Evolutionary conservation across 2,888 invertebrate species (phyloP).

Genomic region (Troides helena): DNA sequence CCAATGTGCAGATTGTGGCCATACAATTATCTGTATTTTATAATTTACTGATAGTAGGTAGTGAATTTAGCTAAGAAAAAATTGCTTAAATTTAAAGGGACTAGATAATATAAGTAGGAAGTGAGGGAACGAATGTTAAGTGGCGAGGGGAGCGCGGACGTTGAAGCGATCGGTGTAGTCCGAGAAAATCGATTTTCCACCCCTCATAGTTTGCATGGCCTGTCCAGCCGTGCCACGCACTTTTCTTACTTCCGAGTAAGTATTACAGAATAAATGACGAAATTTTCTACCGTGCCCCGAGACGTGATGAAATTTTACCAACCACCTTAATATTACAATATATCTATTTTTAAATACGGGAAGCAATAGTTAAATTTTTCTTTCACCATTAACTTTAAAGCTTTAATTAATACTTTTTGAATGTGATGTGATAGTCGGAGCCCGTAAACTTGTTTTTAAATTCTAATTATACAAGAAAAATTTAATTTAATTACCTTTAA

Average conservation of each 20-base stretch:
- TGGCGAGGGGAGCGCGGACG: constrained; percentile 40
- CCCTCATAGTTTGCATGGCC: constrained; percentile 78
- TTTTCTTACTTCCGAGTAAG: constrained; percentile 1
- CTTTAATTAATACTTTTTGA: too few species aligned
- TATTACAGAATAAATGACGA: neutral
- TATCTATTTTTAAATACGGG: too few species aligned
- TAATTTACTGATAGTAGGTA: neutral
- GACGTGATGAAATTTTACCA: neutral
- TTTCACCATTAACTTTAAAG: too few species aligned
- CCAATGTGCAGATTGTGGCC: neutral
- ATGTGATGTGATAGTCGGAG: too few species aligned
- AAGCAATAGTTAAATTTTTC: too few species aligned
- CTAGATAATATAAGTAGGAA: constrained; percentile 32
- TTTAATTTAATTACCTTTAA: too few species aligned
- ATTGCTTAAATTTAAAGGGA: constrained; percentile 39
- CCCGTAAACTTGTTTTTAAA: too few species aligned
- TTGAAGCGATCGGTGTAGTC: constrained; percentile 72
- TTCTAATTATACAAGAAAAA: too few species aligned
- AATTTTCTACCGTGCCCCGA: neutral
- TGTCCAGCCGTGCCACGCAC: constrained; percentile 48
- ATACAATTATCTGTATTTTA: neutral
- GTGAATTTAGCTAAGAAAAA: constrained; percentile 34
- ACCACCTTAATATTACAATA: too few species aligned
- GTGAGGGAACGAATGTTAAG: constrained; percentile 53
- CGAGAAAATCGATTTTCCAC: constrained; percentile 76